Base-by-base conservation (phyloP, 2,797 vertebrate species). In the Trachops cirrhosus region DNA sequence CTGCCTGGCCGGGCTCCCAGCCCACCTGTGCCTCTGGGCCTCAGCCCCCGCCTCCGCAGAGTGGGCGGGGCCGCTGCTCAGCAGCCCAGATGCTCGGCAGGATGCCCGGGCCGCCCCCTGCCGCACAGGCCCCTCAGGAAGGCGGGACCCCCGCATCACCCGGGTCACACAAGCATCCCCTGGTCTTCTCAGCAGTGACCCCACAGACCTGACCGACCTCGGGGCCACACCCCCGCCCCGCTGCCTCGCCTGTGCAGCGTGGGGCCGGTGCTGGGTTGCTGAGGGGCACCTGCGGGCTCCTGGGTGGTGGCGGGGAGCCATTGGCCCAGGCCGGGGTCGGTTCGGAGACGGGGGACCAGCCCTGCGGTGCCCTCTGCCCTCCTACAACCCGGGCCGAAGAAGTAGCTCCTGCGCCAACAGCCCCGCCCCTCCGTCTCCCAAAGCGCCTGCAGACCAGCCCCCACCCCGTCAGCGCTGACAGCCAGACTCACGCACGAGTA, bases 221-320 rank as follows among this genome's bases (percentile, higher is more conserved):
- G 46, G 80, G 15, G 39, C 37, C 19, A 18, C 59, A 22, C 8
- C 14, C 26, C 21, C 14, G 39, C 24, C 29, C 26, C 8, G 22
- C n/a, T 54, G 85, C 16, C 9, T 8, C 16, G 2, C 41, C 9
- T 18, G 62, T 6, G 4, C 34, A 26, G 22, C 10, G 19, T 0
- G 0, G 29, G 18, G 21, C 3, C 1, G 62, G 21, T 6, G n/a
- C 41, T 26, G 5, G 19, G 34, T 11, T 2, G 12, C 5, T 2
- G 44, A 14, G 39, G 44, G 71, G 10, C 32, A 10, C 50, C 62
- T 71, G 74, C 21, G 22, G 32, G 39, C 48, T 29, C 34, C 26
- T 34, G 67, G 32, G 37, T 15, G 22, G 26, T 59, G 24, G 9
- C 24, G 18, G 34, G 48, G 46, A 24, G 37, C n/a, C 1, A 1